Conservation (phyloP, 2,888 invertebrate species). For the Caenorhabditis afra region DNA sequence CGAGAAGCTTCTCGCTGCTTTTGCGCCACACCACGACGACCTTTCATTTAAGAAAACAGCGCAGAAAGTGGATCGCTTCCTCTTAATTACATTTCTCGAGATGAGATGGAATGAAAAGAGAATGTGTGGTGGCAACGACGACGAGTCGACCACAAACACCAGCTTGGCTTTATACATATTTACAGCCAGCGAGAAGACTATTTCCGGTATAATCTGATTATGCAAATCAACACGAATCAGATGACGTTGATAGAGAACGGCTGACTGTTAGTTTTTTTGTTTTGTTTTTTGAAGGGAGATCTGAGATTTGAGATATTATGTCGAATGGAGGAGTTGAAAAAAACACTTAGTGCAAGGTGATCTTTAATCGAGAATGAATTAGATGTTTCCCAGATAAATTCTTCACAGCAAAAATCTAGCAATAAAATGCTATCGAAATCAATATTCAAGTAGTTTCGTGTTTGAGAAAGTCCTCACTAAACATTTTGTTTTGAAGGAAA, state of each 20-base stretch:
- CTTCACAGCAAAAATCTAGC: too few relatives aligned
- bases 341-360: too few relatives aligned
- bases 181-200: conserved; percentile 9
- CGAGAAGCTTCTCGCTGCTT: too few relatives aligned
- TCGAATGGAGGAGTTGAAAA: too few relatives aligned
- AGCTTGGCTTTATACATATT: conserved; percentile 12
- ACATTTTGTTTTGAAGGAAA: conserved; percentile 19
- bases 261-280: too few relatives aligned
- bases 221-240: conserved; percentile 14
- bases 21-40: neutral
- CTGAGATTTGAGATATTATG: too few relatives aligned
- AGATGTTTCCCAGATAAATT: too few relatives aligned
- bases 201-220: conserved; percentile 40
- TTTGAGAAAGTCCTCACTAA: too few relatives aligned
- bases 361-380: too few relatives aligned
- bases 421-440: too few relatives aligned
- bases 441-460: too few relatives aligned
- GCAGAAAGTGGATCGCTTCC: neutral
- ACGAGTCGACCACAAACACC: neutral
- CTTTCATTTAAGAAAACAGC: neutral
- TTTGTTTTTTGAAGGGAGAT: too few relatives aligned
- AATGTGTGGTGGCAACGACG: neutral
- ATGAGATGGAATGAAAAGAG: neutral
- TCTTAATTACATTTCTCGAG: neutral
- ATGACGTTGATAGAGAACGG: neutral